Base-by-base conservation (phyloP, 2,888 invertebrate genomes). In the Tanytarsus gracilentus region DNA sequence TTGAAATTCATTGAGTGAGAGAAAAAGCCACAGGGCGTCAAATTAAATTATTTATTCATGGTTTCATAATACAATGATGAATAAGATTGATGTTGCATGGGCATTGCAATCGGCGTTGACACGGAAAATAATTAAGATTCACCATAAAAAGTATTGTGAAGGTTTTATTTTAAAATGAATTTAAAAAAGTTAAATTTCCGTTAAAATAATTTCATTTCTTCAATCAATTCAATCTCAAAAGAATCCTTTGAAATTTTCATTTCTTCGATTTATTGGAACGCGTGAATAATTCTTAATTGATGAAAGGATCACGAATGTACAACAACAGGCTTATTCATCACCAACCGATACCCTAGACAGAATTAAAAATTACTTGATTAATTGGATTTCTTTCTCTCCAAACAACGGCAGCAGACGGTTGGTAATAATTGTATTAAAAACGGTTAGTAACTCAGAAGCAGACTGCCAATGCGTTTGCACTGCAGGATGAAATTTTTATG, bases 361-460 rank as follows among this genome's bases (percentile, higher is more conserved):
- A 33, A n/a, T 33, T 9, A 18, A 23, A 18, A 33, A n/a, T 53
- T 53, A n/a, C 18, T 30, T 53, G 53, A 53, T 53, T 53, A 53
- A 53, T 53, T 36, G n/a, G 36, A 23, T 36, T 27, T 33, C 30
- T 23, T 27, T 50, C 50, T 14, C 14, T 51, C 14, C 29, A 50
- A 18, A 36, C 23, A 23, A 33, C n/a, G 27, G 14, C 49, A 49
- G 18, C 53, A 33, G 25, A 27, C 9, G 53, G 33, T 23, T 53
- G 36, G 36, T 53, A 30, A 53, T 53, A 33, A 2, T 30, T n/a
- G n/a, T n/a, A n/a, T n/a, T n/a, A n/a, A n/a, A n/a, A n/a, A n/a
- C n/a, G 18, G 29, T 21, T 51, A 51, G 51, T 16, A 29, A n/a
- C n/a, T 36, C 53, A 53, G 53, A 53, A 53, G 53, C 53, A 53